Conservation (phyloP, 2,888 invertebrate species). For the Nudaria mundana region DNA sequence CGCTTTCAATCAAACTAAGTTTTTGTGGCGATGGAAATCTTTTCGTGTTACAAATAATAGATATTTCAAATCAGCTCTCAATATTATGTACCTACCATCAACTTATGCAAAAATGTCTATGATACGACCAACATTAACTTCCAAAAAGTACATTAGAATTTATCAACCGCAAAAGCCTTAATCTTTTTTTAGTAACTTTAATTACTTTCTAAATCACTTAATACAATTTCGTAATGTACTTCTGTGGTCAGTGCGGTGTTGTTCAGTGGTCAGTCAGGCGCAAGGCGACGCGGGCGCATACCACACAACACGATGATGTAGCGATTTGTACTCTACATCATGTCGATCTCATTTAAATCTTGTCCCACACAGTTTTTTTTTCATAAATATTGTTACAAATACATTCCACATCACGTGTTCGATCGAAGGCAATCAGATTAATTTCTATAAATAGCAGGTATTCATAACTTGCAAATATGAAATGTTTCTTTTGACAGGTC, state of each 20-base stretch:
- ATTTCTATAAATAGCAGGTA: slow-evolving; percentile 36
- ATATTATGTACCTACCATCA: not conserved
- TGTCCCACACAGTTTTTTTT: slow-evolving; percentile 55
- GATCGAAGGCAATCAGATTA: slow-evolving; percentile 53
- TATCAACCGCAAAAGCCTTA: slow-evolving; percentile 23
- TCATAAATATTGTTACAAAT: slow-evolving; percentile 55
- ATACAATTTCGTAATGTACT: slow-evolving; percentile 51
- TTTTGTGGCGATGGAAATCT: too few relatives aligned
- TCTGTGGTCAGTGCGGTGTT: slow-evolving; percentile 48
- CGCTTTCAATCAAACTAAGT: too few relatives aligned
- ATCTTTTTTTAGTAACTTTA: slow-evolving; percentile 27
- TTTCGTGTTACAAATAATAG: too few relatives aligned
- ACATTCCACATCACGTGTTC: slow-evolving; percentile 47
- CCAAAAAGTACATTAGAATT: slow-evolving; percentile 16
- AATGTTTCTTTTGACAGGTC: too few relatives aligned
- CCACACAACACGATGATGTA: slow-evolving; percentile 61
- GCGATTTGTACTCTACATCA: slow-evolving; percentile 53
- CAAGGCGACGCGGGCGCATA: slow-evolving; percentile 27
- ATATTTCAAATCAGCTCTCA: too few relatives aligned
- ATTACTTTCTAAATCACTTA: slow-evolving; percentile 48
- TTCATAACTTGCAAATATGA: slow-evolving; percentile 22
- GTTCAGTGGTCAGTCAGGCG: slow-evolving; percentile 32
- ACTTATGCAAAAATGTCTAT: not conserved
- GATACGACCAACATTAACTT: too few relatives aligned
- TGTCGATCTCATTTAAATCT: slow-evolving; percentile 53